phyloP scores from a whole-genome alignment of 1,140 invertebrate genomes.

The Drosophila bifasciata region DNA sequence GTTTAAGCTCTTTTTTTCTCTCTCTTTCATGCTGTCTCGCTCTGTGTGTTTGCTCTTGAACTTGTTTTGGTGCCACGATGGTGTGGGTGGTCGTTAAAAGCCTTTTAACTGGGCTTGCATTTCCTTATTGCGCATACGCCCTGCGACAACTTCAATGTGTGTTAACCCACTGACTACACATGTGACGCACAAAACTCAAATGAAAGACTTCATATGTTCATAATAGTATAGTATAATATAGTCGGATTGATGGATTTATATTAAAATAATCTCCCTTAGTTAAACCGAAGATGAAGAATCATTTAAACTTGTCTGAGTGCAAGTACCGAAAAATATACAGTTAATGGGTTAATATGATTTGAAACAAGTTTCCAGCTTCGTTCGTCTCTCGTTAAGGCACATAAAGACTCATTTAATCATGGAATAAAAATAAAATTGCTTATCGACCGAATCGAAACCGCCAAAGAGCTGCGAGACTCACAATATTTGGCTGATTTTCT shows the following conservation, averaged over 20 bases:
- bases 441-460: constrained; percentile 58
- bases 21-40: background rate
- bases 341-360: constrained; percentile 48
- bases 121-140: constrained; percentile 77
- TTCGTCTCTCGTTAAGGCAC: constrained; percentile 31
- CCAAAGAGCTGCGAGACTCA: constrained; percentile 2
- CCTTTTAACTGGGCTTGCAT: constrained; percentile 40
- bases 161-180: constrained; percentile 14
- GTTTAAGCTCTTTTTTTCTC: background rate
- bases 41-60: constrained; percentile 35
- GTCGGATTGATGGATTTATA: too few species aligned
- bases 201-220: too few species aligned
- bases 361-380: constrained; percentile 50
- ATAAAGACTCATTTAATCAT: constrained; percentile 68
- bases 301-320: background rate
- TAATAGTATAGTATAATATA: too few species aligned
- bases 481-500: constrained; percentile 59
- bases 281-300: background rate
- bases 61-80: constrained; percentile 25
- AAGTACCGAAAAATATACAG: constrained; percentile 13
- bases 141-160: constrained; percentile 14
- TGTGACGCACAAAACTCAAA: background rate
- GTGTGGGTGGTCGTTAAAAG: constrained; percentile 47
- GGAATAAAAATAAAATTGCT: constrained; percentile 72
- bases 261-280: background rate